Evolutionary conservation across 2,113 vertebrate species (phyloP).

Genomic region (Isichthys henryi): DNA sequence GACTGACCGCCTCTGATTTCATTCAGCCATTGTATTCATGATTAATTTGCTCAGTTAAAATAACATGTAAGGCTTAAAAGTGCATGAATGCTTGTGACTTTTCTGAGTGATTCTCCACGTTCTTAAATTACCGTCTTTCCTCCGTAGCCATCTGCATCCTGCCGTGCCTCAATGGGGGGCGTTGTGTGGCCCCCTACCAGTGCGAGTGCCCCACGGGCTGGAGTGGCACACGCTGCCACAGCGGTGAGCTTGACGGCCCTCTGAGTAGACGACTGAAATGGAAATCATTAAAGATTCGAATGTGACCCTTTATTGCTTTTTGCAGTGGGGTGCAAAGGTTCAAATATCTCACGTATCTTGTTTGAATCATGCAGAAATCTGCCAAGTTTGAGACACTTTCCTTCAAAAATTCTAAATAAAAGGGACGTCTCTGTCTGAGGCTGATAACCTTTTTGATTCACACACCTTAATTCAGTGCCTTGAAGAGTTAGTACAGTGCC

Average conservation of each 20-base stretch:
- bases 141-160: slow-evolving; percentile 87
- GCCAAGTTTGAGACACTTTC: neutral
- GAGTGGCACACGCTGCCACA: slow-evolving; percentile 87
- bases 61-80: neutral
- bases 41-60: neutral
- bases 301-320: neutral
- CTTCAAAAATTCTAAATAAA: neutral
- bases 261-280: neutral
- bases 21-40: neutral
- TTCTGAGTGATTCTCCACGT: neutral
- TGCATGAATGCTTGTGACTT: neutral
- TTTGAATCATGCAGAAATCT: neutral
- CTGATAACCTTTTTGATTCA: neutral
- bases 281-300: too few relatives aligned
- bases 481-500: neutral
- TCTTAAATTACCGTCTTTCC: neutral
- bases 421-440: neutral
- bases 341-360: neutral
- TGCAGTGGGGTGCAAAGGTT: neutral
- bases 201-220: slow-evolving; percentile 83
- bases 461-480: neutral
- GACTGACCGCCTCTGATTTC: neutral
- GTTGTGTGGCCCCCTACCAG: slow-evolving; percentile 83
- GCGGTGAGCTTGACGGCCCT: slow-evolving; percentile 62
- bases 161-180: slow-evolving; percentile 89